These are phyloP conservation scores for Chelonia mydas DNA, from an alignment of 2,797 vertebrate species.

Conservation along the genomic window DNA sequence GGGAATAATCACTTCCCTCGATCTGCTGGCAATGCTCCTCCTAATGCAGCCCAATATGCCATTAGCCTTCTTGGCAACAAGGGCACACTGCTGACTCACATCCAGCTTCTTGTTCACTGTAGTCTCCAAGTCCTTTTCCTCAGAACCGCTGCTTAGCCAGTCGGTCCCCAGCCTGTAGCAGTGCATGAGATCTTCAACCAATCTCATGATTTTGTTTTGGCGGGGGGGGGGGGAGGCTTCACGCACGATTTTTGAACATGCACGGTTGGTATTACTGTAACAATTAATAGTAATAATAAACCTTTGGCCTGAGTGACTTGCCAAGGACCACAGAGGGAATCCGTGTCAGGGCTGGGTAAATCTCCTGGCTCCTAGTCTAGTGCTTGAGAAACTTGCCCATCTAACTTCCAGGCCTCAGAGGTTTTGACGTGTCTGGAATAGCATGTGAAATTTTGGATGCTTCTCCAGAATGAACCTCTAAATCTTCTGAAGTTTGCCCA, in stretches of 20 bases:
- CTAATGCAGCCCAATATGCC: too few relatives aligned
- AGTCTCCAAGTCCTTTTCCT: too few relatives aligned
- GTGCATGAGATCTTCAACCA: not conserved
- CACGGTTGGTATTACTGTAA: accelerated
- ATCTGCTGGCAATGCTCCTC: too few relatives aligned
- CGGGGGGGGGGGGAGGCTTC: accelerated
- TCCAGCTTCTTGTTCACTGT: too few relatives aligned
- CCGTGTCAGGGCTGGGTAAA: not conserved
- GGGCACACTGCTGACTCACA: too few relatives aligned
- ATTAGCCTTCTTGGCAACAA: too few relatives aligned
- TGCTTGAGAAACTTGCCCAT: not conserved
- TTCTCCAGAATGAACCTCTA: not conserved
- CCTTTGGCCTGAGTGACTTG: not conserved
- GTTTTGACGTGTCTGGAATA: not conserved
- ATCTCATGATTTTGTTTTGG: not conserved
- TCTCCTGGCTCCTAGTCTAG: not conserved
- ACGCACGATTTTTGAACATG: not conserved
- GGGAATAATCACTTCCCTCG: too few relatives aligned
- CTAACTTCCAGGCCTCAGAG: not conserved
- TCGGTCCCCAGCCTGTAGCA: too few relatives aligned
- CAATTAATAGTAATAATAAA: not conserved
- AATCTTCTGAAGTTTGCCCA: constrained; percentile 36
- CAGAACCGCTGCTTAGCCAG: too few relatives aligned
- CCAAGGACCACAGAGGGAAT: not conserved
- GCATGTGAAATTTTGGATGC: not conserved